Evolutionary conservation across 2,888 invertebrate species (phyloP).

Genomic region (Vandiemenella viatica): DNA sequence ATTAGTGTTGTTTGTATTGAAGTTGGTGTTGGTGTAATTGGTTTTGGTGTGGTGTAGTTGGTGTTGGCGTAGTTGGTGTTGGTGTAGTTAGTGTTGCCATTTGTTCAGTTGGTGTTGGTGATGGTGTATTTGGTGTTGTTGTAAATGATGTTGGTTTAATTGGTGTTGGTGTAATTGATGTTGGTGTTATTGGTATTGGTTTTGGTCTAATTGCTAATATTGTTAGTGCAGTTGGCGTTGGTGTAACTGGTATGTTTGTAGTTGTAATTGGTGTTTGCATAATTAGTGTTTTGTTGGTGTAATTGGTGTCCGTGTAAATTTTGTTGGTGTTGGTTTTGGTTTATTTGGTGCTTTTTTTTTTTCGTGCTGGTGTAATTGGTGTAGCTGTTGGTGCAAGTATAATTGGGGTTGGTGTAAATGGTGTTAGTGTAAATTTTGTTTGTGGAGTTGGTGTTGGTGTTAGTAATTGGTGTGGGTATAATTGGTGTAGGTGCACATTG

Average conservation of each 20-base stretch:
- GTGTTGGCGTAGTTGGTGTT: not conserved
- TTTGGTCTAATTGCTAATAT: not conserved
- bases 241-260: not conserved
- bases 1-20: not conserved
- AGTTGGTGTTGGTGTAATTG: conserved; percentile 27
- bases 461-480: not conserved
- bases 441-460: not conserved
- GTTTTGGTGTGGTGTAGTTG: conserved; percentile 37
- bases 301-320: not conserved
- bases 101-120: conserved; percentile 14
- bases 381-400: not conserved
- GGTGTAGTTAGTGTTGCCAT: not conserved
- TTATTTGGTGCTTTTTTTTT: not conserved
- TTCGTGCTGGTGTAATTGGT: not conserved
- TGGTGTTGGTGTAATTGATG: conserved; percentile 1
- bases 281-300: not conserved
- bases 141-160: not conserved
- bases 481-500: not conserved
- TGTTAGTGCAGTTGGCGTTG: conserved; percentile 1
- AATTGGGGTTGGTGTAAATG: conserved; percentile 25
- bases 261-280: not conserved
- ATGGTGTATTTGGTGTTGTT: conserved; percentile 1
- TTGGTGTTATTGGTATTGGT: conserved; percentile 1
- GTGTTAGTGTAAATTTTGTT: conserved; percentile 6
- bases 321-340: conserved; percentile 1